These are phyloP conservation scores for Manacus vitellinus DNA, from an alignment of 2,113 vertebrate genomes.

Conservation along the genomic window DNA sequence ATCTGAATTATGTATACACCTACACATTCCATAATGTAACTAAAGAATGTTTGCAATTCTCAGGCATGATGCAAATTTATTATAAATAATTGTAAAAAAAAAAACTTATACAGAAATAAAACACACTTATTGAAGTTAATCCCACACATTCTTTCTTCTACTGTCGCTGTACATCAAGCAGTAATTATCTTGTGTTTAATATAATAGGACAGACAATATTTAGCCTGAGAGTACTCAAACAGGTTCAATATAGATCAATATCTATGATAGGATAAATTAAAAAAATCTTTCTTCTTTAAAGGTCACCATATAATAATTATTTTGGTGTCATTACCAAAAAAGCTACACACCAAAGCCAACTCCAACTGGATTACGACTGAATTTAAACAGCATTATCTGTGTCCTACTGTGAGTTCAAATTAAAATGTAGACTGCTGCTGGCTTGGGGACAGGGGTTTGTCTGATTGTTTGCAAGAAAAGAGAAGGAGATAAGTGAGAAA, in stretches of 20 bases:
- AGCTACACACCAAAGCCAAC: not conserved
- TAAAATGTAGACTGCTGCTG: not conserved
- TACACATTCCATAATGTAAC: constrained; percentile 50
- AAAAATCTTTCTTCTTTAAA: not conserved
- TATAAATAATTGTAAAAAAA: constrained; percentile 61
- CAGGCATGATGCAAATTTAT: constrained; percentile 40
- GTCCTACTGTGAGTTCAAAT: not conserved
- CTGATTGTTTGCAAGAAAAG: not conserved
- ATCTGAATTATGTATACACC: constrained; percentile 56
- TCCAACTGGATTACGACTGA: not conserved
- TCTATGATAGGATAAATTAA: not conserved
- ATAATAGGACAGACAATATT: constrained; percentile 13
- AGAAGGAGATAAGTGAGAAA: not conserved
- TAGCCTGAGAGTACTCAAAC: constrained; percentile 2
- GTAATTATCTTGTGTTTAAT: constrained; percentile 30
- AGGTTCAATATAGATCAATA: constrained; percentile 27
- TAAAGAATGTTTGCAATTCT: constrained; percentile 40
- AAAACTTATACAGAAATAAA: constrained; percentile 34
- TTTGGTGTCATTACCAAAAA: not conserved
- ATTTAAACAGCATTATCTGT: not conserved
- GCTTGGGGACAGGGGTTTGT: not conserved
- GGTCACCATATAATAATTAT: not conserved
- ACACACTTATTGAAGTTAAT: constrained; percentile 33
- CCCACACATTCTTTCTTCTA: constrained; percentile 50
- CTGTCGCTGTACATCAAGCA: constrained; percentile 45